Evolutionary conservation across 2,888 invertebrate species (phyloP).

Genomic region (Iphiclides podalirius): DNA sequence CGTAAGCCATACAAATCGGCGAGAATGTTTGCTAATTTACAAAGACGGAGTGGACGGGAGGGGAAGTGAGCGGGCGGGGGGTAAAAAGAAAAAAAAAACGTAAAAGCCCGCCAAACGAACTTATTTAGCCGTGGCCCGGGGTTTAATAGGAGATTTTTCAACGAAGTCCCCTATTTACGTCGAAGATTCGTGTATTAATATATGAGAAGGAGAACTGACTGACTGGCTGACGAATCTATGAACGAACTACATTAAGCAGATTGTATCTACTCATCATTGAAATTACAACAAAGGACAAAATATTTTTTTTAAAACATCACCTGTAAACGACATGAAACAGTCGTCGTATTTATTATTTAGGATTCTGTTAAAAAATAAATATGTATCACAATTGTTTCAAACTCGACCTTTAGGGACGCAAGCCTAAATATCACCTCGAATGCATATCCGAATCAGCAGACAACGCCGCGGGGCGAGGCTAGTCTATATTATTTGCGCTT

Average conservation of each 20-base stretch:
- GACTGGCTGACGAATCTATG: background rate
- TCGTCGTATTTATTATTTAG: too few species aligned
- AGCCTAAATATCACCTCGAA: too few species aligned
- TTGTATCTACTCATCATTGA: too few species aligned
- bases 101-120: constrained; percentile 66
- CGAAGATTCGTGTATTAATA: constrained; percentile 48
- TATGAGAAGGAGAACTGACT: background rate
- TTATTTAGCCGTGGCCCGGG: constrained; percentile 70
- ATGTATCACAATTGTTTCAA: too few species aligned
- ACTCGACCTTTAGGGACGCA: too few species aligned
- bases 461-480: background rate
- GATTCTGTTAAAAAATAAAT: too few species aligned
- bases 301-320: too few species aligned
- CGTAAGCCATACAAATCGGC: constrained; percentile 77
- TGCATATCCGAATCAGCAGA: too few species aligned
- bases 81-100: constrained; percentile 29
- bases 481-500: constrained; percentile 19
- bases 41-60: constrained; percentile 42
- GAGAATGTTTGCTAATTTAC: constrained; percentile 77
- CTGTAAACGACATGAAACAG: constrained; percentile 5
- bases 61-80: background rate
- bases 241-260: too few species aligned
- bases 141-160: constrained; percentile 79
- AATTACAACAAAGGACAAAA: too few species aligned
- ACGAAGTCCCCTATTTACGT: constrained; percentile 56